Conservation (phyloP, 2,888 invertebrate genomes). For the Drosophila pseudotakahashii region DNA sequence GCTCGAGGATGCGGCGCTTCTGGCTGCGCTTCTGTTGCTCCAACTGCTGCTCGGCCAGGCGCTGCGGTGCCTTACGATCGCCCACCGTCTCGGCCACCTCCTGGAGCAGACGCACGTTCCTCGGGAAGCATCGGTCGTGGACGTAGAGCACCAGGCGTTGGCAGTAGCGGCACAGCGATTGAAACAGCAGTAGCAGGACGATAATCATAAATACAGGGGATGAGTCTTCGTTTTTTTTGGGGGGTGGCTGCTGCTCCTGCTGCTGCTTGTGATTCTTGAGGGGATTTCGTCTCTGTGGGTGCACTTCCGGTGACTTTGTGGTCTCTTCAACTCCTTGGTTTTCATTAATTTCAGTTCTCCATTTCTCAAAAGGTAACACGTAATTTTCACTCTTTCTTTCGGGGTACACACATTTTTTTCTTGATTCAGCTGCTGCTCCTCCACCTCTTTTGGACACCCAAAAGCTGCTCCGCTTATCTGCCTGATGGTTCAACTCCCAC, state of each 20-base stretch:
- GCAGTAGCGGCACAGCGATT: slow-evolving; percentile 84
- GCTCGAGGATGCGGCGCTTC: slow-evolving; percentile 66
- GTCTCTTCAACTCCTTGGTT: background rate
- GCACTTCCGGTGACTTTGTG: slow-evolving; percentile 21
- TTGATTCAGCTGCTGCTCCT: slow-evolving; percentile 20
- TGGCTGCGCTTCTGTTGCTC: slow-evolving; percentile 63
- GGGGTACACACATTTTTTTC: slow-evolving; percentile 42
- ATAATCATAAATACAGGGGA: slow-evolving; percentile 82
- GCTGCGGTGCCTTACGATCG: slow-evolving; percentile 71
- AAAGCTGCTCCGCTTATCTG: slow-evolving; percentile 35
- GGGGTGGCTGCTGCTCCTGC: background rate
- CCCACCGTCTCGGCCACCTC: slow-evolving; percentile 80
- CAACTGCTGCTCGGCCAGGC: slow-evolving; percentile 61
- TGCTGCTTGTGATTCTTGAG: background rate
- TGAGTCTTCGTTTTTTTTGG: background rate
- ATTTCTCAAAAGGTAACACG: background rate
- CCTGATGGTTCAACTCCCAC: slow-evolving; percentile 41
- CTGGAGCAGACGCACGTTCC: slow-evolving; percentile 81
- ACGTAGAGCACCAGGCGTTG: slow-evolving; percentile 83
- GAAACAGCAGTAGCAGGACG: slow-evolving; percentile 83
- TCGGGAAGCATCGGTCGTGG: slow-evolving; percentile 84
- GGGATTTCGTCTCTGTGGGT: background rate
- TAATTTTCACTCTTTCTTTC: slow-evolving; percentile 14
- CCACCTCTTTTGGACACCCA: slow-evolving; percentile 31
- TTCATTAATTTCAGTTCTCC: background rate